These are phyloP conservation scores for Choloepus didactylus DNA, from an alignment of 2,797 vertebrate species.

Conservation along the genomic window DNA sequence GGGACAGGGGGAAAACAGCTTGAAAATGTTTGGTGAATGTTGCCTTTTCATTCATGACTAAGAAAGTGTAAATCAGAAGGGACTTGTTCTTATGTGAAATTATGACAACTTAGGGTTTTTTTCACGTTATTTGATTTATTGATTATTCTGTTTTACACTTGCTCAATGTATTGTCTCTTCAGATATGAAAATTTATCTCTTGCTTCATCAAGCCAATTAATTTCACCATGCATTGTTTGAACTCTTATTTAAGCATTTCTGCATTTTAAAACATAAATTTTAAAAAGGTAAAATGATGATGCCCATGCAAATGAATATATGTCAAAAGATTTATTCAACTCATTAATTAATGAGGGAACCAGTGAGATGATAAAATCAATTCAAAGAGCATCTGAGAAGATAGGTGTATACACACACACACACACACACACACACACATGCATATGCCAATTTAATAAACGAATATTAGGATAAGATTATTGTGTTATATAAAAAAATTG, in stretches of 20 bases:
- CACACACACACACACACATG: not conserved
- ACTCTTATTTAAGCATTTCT: conserved; percentile 60
- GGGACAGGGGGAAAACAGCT: not conserved
- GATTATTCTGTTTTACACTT: conserved; percentile 58
- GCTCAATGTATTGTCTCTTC: conserved; percentile 54
- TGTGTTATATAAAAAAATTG: conserved; percentile 47
- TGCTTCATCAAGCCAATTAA: conserved; percentile 55
- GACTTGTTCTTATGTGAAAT: conserved; percentile 46
- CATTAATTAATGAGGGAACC: conserved; percentile 50
- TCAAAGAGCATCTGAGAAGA: not conserved
- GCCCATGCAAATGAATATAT: conserved; percentile 5
- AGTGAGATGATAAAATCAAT: not conserved
- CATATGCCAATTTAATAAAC: conserved; percentile 57
- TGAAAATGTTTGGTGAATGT: not conserved
- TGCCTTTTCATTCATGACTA: not conserved
- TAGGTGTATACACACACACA: not conserved
- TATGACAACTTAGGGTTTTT: conserved; percentile 25
- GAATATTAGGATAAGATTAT: conserved; percentile 48
- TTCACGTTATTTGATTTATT: conserved; percentile 9
- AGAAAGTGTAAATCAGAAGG: not conserved
- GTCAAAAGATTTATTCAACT: conserved; percentile 53
- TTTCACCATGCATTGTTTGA: conserved; percentile 63
- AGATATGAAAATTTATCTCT: conserved; percentile 62
- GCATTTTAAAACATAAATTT: conserved; percentile 51
- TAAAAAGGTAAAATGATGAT: conserved; percentile 40